Conservation (phyloP, 2,797 vertebrate genomes). For the Anguilla marmorata region DNA sequence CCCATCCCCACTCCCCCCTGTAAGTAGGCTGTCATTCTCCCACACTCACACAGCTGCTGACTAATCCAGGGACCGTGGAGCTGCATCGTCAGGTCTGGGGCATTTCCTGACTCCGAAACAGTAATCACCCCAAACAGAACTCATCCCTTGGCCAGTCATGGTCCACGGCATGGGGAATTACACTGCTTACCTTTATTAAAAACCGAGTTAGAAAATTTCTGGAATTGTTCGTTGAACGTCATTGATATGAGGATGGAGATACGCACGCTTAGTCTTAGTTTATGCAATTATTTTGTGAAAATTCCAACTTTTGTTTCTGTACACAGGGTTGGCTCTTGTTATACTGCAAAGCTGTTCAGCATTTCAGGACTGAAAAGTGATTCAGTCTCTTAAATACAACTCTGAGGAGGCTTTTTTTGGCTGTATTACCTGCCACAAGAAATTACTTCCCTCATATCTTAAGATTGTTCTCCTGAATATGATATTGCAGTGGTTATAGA, state of each 20-base stretch:
- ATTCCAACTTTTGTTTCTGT: background rate
- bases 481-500: background rate
- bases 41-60: conserved; percentile 17
- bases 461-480: background rate
- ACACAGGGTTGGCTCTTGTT: background rate
- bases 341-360: background rate
- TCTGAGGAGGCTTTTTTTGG: background rate
- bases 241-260: background rate
- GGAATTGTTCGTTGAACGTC: background rate
- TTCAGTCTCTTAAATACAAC: background rate
- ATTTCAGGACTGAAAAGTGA: background rate
- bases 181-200: background rate
- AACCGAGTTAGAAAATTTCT: background rate
- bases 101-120: conserved; percentile 31
- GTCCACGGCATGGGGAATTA: background rate
- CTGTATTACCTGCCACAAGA: conserved; percentile 1
- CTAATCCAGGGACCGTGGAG: conserved; percentile 20
- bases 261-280: background rate
- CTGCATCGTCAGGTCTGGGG: conserved; percentile 30
- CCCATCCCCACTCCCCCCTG: background rate
- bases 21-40: background rate
- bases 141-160: background rate
- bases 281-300: background rate
- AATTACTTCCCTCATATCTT: background rate
- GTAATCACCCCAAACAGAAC: conserved; percentile 13